Evolutionary conservation across 2,113 vertebrate genomes (phyloP).

Genomic region (Synodontis membranacea): DNA sequence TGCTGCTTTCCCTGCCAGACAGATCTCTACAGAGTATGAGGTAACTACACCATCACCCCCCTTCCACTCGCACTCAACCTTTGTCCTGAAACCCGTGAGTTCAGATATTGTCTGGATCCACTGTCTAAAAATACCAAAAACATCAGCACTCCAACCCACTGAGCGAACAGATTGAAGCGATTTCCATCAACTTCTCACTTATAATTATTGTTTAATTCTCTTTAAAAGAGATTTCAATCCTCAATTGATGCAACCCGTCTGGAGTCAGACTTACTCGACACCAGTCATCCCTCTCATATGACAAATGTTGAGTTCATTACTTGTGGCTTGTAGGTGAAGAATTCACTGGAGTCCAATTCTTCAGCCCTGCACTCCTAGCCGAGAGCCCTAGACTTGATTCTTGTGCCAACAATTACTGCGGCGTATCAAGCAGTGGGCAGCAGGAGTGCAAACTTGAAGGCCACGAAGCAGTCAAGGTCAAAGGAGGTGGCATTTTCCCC

Average conservation of each 20-base stretch:
- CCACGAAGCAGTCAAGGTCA: conserved; percentile 28
- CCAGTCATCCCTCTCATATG: not conserved
- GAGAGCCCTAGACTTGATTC: conserved; percentile 22
- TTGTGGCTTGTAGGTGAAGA: not conserved
- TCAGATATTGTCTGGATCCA: conserved; percentile 50
- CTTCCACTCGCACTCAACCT: not conserved
- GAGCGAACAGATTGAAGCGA: conserved; percentile 29
- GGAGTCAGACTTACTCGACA: not conserved
- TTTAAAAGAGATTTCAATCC: not conserved
- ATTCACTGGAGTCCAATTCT: conserved; percentile 12
- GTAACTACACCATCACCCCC: conserved; percentile 54
- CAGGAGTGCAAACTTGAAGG: not conserved
- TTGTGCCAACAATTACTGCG: conserved; percentile 28
- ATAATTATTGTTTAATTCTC: conserved; percentile 32
- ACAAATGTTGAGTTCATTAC: not conserved
- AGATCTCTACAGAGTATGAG: conserved; percentile 48
- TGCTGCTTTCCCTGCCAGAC: conserved; percentile 57
- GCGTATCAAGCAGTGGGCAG: not conserved
- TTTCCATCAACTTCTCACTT: conserved; percentile 20
- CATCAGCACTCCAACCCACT: conserved; percentile 22
- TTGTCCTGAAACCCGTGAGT: conserved; percentile 33
- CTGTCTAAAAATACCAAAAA: conserved; percentile 52
- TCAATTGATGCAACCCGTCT: not conserved
- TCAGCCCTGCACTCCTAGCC: conserved; percentile 11
- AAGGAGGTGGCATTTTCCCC: conserved; percentile 7